Conservation (phyloP, 2,888 invertebrate species). For the Salticus scenicus region DNA sequence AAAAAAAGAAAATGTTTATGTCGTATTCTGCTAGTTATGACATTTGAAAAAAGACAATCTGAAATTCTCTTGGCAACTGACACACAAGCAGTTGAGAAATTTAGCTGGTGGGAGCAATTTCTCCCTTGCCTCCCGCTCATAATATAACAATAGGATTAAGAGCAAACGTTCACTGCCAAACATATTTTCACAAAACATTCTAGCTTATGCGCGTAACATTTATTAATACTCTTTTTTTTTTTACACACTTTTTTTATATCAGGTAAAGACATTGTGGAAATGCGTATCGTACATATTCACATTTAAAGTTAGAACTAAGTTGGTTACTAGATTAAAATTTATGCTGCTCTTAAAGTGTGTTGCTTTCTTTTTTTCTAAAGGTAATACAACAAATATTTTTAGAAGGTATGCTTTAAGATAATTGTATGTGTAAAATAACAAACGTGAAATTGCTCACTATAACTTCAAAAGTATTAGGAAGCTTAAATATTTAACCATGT, state of each 20-base stretch:
- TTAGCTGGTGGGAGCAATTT: constrained; percentile 12
- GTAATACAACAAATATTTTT: no score
- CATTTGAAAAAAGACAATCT: constrained; percentile 6
- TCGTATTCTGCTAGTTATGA: neutral
- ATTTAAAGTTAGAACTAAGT: neutral
- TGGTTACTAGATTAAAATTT: neutral
- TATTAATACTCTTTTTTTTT: neutral
- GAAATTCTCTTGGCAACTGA: neutral
- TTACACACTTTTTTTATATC: neutral
- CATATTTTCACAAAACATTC: neutral
- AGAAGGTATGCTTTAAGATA: no score
- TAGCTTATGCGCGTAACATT: neutral
- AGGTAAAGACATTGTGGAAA: neutral
- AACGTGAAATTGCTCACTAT: no score
- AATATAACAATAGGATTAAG: constrained; percentile 1
- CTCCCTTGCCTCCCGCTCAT: neutral
- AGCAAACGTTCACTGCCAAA: neutral
- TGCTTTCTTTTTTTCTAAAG: no score
- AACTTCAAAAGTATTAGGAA: no score
- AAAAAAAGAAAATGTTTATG: neutral
- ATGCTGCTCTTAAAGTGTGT: no score
- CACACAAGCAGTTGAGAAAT: neutral
- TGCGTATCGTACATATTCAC: neutral
- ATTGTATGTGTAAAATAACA: no score
- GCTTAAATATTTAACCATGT: no score